Conservation (phyloP, 2,113 vertebrate genomes). For the Pseudorhombus dupliciocellatus region DNA sequence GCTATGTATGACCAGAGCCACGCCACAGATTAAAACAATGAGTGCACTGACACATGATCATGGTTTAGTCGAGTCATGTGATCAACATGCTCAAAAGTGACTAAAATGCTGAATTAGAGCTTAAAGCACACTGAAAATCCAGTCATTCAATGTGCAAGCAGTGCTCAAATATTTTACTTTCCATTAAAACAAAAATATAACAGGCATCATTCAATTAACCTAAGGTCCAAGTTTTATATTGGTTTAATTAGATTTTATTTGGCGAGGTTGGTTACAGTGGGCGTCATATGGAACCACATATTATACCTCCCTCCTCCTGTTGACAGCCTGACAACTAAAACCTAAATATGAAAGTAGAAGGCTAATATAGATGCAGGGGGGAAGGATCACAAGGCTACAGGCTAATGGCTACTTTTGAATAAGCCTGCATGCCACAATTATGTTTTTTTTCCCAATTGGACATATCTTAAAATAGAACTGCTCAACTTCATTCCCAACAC, state of each 20-base stretch:
- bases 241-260: background rate
- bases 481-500: background rate
- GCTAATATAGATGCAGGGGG: background rate
- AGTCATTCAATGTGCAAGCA: no score
- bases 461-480: constrained; percentile 1
- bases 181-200: no score
- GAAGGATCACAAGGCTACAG: background rate
- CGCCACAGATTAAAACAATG: no score
- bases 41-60: no score
- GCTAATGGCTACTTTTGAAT: background rate
- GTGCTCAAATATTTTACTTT: no score
- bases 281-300: no score
- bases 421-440: background rate
- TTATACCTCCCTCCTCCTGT: background rate
- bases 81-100: no score
- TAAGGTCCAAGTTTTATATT: background rate
- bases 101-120: no score
- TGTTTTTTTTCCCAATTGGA: constrained; percentile 42
- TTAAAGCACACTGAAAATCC: no score
- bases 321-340: constrained; percentile 22
- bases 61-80: no score
- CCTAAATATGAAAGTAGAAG: constrained; percentile 17
- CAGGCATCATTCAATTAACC: background rate
- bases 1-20: no score
- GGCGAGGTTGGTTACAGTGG: background rate